Percentiles rank a stretch among this genome's conserved stretches.
phyloP scores from a whole-genome alignment of 2,113 vertebrate species.

The Antechinus flavipes region DNA sequence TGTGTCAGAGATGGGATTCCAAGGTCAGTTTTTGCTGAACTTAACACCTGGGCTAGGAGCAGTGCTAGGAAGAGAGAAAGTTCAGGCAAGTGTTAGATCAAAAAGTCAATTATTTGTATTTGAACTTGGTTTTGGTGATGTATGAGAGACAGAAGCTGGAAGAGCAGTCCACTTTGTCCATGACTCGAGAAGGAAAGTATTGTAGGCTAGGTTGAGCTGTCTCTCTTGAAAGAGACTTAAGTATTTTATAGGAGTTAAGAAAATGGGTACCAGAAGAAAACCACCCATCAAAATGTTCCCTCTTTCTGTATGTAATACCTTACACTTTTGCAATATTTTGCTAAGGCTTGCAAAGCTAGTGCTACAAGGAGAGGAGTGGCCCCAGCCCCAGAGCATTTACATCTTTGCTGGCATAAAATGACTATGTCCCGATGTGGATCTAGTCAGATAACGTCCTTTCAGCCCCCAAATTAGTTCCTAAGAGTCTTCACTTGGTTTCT shows the following conservation, averaged over 20 bases:
- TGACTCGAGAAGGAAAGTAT: background rate
- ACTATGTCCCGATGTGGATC: background rate
- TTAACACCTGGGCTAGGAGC: background rate
- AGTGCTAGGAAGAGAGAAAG: background rate
- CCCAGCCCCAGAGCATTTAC: background rate
- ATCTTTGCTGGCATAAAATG: background rate
- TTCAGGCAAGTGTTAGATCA: background rate
- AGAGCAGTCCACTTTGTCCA: background rate
- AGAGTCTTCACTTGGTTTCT: background rate
- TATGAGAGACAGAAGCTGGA: background rate
- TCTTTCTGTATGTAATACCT: background rate
- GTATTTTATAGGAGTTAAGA: background rate
- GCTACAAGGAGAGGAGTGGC: background rate
- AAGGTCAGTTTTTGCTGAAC: background rate
- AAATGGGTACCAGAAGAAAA: background rate
- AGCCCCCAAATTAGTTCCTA: background rate
- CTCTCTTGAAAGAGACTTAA: background rate
- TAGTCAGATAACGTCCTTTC: background rate
- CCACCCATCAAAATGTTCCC: background rate
- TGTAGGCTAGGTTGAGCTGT: background rate
- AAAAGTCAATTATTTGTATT: background rate
- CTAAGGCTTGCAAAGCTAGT: background rate
- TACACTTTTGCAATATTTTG: background rate
- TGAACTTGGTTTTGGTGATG: background rate
- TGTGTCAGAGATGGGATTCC: background rate